phyloP scores from a whole-genome alignment of 2,888 invertebrate species.

The Electrophaes corylata region DNA sequence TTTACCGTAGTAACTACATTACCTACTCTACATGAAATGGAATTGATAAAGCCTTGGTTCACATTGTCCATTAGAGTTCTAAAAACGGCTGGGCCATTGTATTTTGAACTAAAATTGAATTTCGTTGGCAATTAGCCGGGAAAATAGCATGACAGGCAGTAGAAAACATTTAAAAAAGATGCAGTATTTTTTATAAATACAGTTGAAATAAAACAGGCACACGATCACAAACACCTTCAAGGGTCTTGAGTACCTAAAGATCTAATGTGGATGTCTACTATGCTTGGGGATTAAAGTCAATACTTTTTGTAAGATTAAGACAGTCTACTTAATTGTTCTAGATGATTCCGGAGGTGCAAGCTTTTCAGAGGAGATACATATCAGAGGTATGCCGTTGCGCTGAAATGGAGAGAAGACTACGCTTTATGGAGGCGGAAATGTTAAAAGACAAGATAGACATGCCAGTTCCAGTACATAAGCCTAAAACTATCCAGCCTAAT shows the following conservation, averaged over 20 bases:
- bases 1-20: not conserved
- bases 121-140: not conserved
- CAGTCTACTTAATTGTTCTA: slow-evolving; percentile 40
- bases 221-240: no score
- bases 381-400: slow-evolving; percentile 92
- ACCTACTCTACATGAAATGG: no score
- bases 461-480: slow-evolving; percentile 84
- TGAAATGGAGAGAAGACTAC: slow-evolving; percentile 92
- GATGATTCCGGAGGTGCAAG: slow-evolving; percentile 85
- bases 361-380: slow-evolving; percentile 92
- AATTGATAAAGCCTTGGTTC: not conserved
- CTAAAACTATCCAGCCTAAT: slow-evolving; percentile 86
- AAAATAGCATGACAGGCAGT: not conserved
- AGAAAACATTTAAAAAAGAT: not conserved
- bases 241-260: no score
- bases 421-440: slow-evolving; percentile 91
- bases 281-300: no score
- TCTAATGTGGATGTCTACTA: no score
- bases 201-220: no score
- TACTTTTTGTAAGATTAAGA: no score
- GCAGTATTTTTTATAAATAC: no score
- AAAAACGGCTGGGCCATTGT: not conserved
- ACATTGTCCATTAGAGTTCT: slow-evolving; percentile 6
- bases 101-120: not conserved
- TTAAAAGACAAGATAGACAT: slow-evolving; percentile 87